phyloP scores from a whole-genome alignment of 1,140 invertebrate genomes.

The Plutomurus gul region DNA sequence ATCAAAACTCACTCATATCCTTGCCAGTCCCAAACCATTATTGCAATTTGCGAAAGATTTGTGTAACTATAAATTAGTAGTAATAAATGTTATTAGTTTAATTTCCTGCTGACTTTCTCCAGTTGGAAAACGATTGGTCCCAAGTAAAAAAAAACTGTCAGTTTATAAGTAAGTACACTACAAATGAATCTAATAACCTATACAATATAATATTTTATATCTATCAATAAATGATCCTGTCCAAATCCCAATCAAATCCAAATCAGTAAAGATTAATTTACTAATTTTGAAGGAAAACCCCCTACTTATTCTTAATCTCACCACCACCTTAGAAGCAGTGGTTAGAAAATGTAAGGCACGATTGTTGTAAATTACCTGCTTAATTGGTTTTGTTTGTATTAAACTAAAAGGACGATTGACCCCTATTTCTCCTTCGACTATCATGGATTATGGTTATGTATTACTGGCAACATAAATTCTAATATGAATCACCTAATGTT shows the following conservation, averaged over 20 bases:
- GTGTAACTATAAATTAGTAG: background rate
- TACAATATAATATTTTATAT: too few relatives aligned
- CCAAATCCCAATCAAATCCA: background rate
- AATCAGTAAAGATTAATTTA: background rate
- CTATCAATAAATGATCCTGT: conserved; percentile 22
- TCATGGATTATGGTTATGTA: background rate
- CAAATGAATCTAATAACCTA: background rate
- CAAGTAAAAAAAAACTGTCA: background rate
- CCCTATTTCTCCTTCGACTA: background rate
- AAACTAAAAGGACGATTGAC: background rate
- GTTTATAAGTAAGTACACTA: background rate
- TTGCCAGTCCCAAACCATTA: conserved; percentile 19
- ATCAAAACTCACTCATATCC: conserved; percentile 6
- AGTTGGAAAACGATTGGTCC: conserved; percentile 20
- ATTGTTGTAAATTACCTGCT: conserved; percentile 16
- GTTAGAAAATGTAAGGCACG: conserved; percentile 22
- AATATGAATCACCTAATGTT: background rate
- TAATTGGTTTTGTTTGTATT: background rate
- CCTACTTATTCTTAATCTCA: background rate
- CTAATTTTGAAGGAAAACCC: background rate
- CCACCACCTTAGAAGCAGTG: conserved; percentile 5
- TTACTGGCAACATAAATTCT: conserved; percentile 27
- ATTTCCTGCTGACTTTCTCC: conserved; percentile 25
- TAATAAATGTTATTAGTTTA: background rate
- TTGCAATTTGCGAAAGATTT: background rate